Evolutionary conservation across 2,113 vertebrate genomes (phyloP).

Genomic region (Silurus glanis): DNA sequence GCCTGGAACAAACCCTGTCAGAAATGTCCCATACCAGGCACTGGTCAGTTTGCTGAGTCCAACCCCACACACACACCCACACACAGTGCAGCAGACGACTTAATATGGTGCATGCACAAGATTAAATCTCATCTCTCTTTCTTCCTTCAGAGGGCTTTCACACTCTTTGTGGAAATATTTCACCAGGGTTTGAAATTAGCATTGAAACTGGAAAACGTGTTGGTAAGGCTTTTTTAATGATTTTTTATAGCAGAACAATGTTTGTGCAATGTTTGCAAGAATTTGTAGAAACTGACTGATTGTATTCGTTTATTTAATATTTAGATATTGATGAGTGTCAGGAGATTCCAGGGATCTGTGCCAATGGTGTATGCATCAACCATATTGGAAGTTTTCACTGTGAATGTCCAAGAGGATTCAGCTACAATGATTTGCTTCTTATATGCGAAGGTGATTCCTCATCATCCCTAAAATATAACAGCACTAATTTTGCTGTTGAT

Average conservation of each 20-base stretch:
- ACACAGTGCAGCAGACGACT: background rate
- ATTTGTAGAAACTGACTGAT: background rate
- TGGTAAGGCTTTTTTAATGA: constrained; percentile 66
- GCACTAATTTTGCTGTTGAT: no score
- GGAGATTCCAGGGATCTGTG: constrained; percentile 83
- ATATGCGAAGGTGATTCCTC: constrained; percentile 77
- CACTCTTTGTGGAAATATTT: constrained; percentile 76
- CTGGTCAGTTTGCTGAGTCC: constrained; percentile 63
- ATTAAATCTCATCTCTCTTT: constrained; percentile 1
- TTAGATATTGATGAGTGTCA: constrained; percentile 86
- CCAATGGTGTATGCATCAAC: constrained; percentile 85
- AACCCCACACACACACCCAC: background rate
- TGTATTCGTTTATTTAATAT: constrained; percentile 41
- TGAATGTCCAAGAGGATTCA: constrained; percentile 85
- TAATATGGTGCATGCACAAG: background rate
- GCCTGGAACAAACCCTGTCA: constrained; percentile 86
- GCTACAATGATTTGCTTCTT: constrained; percentile 81
- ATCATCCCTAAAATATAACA: background rate
- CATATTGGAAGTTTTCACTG: constrained; percentile 86
- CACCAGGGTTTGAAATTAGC: constrained; percentile 83
- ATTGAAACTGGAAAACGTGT: constrained; percentile 84
- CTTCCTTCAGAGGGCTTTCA: constrained; percentile 74
- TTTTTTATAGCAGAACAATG: background rate
- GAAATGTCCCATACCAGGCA: constrained; percentile 74
- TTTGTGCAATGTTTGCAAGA: background rate